Evolutionary conservation across 1,140 invertebrate species (phyloP).

Genomic region (Archivesica marissinica): DNA sequence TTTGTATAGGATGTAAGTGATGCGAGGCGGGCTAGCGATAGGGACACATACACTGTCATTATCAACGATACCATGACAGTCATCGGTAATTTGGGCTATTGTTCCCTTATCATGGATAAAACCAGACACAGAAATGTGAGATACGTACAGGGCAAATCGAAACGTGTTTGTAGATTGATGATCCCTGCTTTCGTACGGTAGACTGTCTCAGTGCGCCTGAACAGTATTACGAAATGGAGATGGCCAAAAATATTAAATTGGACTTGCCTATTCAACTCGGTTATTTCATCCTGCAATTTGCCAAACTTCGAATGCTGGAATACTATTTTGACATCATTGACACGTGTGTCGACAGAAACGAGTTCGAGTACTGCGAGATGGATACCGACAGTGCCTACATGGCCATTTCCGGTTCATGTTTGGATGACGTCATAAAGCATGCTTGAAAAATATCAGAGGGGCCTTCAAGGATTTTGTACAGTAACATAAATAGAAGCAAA

Average conservation of each 20-base stretch:
- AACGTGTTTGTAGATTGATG: too few relatives aligned
- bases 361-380: constrained; percentile 26
- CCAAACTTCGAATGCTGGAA: constrained; percentile 65
- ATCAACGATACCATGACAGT: constrained; percentile 67
- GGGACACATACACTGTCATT: constrained; percentile 68
- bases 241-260: too few relatives aligned
- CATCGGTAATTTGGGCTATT: constrained; percentile 62
- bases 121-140: too few relatives aligned
- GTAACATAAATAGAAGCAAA: neutral
- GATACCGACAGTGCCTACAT: constrained; percentile 66
- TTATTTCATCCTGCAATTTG: constrained; percentile 66
- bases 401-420: constrained; percentile 28
- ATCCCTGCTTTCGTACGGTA: constrained; percentile 42
- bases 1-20: too few relatives aligned
- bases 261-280: constrained; percentile 62
- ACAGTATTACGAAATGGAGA: constrained; percentile 36
- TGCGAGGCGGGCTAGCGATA: too few relatives aligned
- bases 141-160: too few relatives aligned
- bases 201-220: constrained; percentile 8
- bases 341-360: constrained; percentile 51
- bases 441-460: neutral
- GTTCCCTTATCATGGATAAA: constrained; percentile 64
- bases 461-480: constrained; percentile 5
- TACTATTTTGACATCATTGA: constrained; percentile 71
- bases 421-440: constrained; percentile 35